Conservation (phyloP, 2,888 invertebrate genomes). For the Leptura quadrifasciata region DNA sequence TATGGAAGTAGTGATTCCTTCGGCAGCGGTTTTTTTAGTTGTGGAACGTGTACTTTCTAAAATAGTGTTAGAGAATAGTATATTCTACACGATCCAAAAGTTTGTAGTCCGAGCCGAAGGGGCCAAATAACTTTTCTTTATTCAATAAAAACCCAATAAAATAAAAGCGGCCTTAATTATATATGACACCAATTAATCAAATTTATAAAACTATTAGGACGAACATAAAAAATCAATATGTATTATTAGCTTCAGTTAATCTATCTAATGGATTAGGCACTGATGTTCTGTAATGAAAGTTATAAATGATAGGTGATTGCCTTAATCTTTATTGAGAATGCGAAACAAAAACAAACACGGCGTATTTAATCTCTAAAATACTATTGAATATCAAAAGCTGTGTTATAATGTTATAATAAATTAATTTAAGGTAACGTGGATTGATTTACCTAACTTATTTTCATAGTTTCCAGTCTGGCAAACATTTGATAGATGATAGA, state of each 20-base stretch:
- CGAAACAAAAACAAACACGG: background rate
- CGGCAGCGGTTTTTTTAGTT: no score
- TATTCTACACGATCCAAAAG: no score
- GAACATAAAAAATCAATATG: background rate
- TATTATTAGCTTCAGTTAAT: background rate
- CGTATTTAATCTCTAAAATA: background rate
- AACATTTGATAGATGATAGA: background rate
- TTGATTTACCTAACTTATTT: background rate
- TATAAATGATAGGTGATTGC: background rate
- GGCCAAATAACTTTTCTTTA: no score
- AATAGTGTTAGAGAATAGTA: no score
- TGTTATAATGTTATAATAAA: background rate
- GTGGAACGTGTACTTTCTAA: no score
- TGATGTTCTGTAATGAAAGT: background rate
- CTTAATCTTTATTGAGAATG: background rate
- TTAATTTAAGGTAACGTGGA: background rate
- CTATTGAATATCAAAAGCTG: background rate
- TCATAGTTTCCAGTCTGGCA: constrained; percentile 3
- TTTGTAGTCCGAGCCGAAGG: no score
- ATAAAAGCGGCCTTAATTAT: background rate
- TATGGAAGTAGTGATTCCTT: no score
- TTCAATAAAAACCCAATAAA: no score
- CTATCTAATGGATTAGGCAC: background rate
- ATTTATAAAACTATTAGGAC: background rate
- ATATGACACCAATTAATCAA: background rate